Evolutionary conservation across 37 sponge, comb jelly and placozoan species (phyloP).

Genomic region (Axinella damicornis): DNA sequence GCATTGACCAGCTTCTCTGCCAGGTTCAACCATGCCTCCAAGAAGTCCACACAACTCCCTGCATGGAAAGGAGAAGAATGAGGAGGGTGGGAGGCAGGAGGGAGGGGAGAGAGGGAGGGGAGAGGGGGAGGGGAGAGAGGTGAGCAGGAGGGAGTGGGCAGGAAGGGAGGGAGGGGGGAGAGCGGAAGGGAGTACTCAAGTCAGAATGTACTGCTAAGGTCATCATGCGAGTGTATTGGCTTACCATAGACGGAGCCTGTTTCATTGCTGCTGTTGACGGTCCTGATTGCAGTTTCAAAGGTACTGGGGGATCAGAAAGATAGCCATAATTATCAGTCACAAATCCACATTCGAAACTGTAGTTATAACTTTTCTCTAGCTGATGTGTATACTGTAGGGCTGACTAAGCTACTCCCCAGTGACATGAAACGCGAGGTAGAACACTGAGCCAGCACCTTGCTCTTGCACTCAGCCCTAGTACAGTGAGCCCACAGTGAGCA

Average conservation of each 20-base stretch:
- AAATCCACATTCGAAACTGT: not conserved
- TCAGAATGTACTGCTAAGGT: too few relatives aligned
- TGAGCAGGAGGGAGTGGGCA: not conserved
- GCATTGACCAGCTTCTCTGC: slow-evolving; percentile 88
- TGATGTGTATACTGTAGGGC: too few relatives aligned
- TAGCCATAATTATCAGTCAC: not conserved
- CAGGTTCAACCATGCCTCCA: slow-evolving; percentile 91
- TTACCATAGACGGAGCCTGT: slow-evolving; percentile 16
- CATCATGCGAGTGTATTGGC: not conserved
- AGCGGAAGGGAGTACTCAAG: too few relatives aligned
- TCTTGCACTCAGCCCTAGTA: slow-evolving; percentile 64
- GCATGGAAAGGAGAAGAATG: not conserved
- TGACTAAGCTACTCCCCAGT: not conserved
- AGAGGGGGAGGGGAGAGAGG: not conserved
- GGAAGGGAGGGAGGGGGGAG: too few relatives aligned
- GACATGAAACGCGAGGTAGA: not conserved
- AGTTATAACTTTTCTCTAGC: too few relatives aligned
- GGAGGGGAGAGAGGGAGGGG: not conserved
- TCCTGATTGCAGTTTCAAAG: slow-evolving; percentile 49
- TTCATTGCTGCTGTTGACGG: not conserved
- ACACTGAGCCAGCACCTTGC: not conserved
- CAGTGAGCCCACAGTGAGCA: slow-evolving; percentile 19
- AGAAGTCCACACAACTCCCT: slow-evolving; percentile 81
- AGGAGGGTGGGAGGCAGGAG: slow-evolving; percentile 7
- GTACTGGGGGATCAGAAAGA: slow-evolving; percentile 21